phyloP scores from a whole-genome alignment of 2,888 invertebrate genomes.

The Neoitamus cyanurus region DNA sequence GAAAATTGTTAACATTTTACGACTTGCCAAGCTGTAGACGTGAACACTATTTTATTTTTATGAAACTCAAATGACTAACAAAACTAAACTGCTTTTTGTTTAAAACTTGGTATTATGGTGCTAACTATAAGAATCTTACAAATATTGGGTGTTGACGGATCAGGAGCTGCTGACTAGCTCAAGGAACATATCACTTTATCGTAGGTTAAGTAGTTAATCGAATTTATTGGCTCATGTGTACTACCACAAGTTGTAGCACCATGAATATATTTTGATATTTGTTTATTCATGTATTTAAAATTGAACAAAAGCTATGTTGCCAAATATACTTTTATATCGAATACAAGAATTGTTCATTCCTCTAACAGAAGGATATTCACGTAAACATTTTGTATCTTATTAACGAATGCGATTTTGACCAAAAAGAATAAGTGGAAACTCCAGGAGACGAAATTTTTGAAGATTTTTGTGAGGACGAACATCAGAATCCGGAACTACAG shows the following conservation, averaged over 20 bases:
- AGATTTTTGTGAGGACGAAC: no score
- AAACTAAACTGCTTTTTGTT: not conserved
- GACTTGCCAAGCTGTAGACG: not conserved
- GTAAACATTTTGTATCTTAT: no score
- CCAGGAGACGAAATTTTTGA: no score
- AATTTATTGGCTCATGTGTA: not conserved
- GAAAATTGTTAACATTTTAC: not conserved
- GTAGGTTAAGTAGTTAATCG: not conserved
- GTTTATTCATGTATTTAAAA: not conserved
- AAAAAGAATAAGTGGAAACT: no score
- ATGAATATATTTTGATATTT: not conserved
- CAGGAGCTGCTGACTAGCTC: not conserved
- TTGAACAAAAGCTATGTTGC: not conserved
- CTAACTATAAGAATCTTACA: not conserved
- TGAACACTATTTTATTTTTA: not conserved
- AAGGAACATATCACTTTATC: not conserved
- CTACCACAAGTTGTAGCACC: not conserved
- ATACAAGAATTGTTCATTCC: no score
- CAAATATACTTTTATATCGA: not conserved
- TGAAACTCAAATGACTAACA: not conserved
- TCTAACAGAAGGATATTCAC: no score
- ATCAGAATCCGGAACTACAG: no score
- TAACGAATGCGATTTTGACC: no score
- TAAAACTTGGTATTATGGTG: not conserved
- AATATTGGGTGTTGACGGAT: not conserved